These are phyloP conservation scores for Temnopleurus reevesii DNA, from an alignment of 53 echinoderm and acorn worm species.

Conservation along the genomic window DNA sequence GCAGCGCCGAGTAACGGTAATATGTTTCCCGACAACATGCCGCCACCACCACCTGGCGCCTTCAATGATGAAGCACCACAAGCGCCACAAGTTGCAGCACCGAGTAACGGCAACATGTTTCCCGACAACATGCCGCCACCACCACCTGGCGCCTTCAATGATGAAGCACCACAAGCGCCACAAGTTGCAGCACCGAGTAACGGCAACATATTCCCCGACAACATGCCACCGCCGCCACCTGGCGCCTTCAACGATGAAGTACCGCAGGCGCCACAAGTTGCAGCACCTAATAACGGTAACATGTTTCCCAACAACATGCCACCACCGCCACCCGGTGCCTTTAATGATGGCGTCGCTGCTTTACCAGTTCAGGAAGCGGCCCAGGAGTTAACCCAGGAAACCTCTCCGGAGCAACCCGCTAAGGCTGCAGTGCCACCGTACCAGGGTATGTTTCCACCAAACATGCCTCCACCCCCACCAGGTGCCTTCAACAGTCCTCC, in stretches of 20 bases:
- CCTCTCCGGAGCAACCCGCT: too few species aligned
- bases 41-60: neutral
- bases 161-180: neutral
- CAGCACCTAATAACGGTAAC: too few species aligned
- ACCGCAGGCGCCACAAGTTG: neutral
- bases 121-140: conserved; percentile 1
- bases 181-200: neutral
- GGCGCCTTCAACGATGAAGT: neutral
- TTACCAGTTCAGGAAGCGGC: too few species aligned
- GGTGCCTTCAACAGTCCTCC: conserved; percentile 17
- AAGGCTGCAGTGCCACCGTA: neutral
- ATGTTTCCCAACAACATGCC: neutral
- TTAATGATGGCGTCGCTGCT: neutral
- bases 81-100: neutral
- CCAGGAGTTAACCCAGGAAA: neutral
- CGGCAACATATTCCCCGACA: conserved; percentile 25
- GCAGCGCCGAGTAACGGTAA: neutral
- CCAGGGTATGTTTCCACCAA: conserved; percentile 35
- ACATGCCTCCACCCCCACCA: conserved; percentile 49
- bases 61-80: neutral
- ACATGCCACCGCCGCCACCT: conserved; percentile 41
- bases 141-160: neutral
- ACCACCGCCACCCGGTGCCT: neutral
- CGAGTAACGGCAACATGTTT: neutral
- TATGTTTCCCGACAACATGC: conserved; percentile 16